A percentile compares a stretch with the other conserved stretches of the same genome.
Evolutionary conservation across 2,113 vertebrate genomes (phyloP).

Genomic region (Etia nguti): DNA sequence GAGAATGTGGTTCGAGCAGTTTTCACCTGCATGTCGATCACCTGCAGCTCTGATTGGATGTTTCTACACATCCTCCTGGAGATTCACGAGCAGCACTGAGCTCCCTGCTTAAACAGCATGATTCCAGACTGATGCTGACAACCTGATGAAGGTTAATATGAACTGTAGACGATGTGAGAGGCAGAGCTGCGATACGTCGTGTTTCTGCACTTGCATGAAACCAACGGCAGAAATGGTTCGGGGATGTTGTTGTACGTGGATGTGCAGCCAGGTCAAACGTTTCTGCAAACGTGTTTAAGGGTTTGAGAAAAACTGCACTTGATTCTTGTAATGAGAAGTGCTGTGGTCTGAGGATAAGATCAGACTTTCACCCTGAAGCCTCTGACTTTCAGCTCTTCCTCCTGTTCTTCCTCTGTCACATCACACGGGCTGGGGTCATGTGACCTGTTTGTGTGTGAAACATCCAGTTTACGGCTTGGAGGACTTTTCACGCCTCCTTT

Average conservation of each 20-base stretch:
- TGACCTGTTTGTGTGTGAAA: not conserved
- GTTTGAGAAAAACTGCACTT: rapidly evolving
- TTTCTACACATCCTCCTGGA: not conserved
- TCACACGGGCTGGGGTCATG: not conserved
- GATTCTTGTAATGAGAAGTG: not conserved
- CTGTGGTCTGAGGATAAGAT: not conserved
- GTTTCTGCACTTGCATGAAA: not conserved
- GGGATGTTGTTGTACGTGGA: not conserved
- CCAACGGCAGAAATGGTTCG: not conserved
- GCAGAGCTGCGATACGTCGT: not conserved
- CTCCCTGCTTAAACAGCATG: not conserved
- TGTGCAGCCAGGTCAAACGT: not conserved
- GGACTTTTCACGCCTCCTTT: not conserved
- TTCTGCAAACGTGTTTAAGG: not conserved
- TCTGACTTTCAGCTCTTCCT: not conserved
- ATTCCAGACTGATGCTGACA: no score
- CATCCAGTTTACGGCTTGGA: not conserved
- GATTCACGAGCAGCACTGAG: not conserved
- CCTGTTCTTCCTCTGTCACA: not conserved
- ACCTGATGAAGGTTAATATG: not conserved
- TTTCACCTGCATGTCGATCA: not conserved
- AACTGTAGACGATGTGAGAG: not conserved
- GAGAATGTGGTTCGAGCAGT: not conserved
- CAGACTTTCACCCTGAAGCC: not conserved
- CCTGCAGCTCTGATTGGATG: not conserved